Conservation (phyloP, 2,113 vertebrate species). For the Abramis brama region DNA sequence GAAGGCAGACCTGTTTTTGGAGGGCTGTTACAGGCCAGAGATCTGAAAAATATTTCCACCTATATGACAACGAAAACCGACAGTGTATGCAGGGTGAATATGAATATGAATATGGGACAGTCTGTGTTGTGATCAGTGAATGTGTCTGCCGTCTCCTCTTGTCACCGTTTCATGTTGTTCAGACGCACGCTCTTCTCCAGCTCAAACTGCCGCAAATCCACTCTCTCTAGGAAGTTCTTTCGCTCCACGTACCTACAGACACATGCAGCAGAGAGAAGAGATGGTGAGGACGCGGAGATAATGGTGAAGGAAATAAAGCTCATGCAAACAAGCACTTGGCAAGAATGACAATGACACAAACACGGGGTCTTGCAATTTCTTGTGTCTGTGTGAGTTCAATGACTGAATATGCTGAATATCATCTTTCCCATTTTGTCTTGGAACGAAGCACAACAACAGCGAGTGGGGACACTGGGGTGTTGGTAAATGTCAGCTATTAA, state of each 20-base stretch:
- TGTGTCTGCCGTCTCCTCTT: constrained; percentile 19
- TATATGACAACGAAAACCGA: not conserved
- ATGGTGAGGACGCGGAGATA: not conserved
- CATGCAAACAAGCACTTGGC: not conserved
- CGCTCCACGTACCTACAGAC: constrained; percentile 89
- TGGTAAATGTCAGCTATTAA: constrained; percentile 5
- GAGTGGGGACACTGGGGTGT: constrained; percentile 18
- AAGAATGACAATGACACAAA: constrained; percentile 12
- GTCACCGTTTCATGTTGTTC: constrained; percentile 92
- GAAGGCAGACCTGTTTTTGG: not conserved
- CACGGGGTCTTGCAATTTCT: not conserved
- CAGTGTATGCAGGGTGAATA: not conserved
- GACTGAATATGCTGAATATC: not conserved
- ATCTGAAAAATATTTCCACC: not conserved
- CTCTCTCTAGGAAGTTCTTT: constrained; percentile 94
- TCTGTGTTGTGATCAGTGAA: constrained; percentile 29
- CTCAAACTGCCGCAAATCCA: constrained; percentile 96
- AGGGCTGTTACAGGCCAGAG: not conserved
- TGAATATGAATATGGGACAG: constrained; percentile 7
- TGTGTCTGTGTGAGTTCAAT: constrained; percentile 5
- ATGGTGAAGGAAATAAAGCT: not conserved
- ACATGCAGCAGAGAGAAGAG: not conserved
- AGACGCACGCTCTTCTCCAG: constrained; percentile 88
- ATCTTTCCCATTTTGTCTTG: not conserved
- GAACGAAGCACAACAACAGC: not conserved